Percentiles rank a stretch among this genome's conserved stretches.
phyloP scores from a whole-genome alignment of 2,797 vertebrate species.

The Silurus lanzhouensis region DNA sequence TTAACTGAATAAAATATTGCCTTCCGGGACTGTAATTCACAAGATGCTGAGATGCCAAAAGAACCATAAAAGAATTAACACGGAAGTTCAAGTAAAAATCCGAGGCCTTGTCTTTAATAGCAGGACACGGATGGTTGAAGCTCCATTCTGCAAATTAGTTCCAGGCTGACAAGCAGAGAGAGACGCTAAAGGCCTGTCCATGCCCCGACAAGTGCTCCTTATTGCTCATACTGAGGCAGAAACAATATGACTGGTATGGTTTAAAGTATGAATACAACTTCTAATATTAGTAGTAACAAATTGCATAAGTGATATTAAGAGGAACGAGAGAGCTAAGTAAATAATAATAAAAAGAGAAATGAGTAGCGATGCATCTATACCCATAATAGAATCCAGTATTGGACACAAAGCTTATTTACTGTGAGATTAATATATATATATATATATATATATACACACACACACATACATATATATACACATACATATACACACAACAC shows the following conservation, averaged over 20 bases:
- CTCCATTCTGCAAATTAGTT: slow-evolving; percentile 18
- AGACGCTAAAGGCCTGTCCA: background rate
- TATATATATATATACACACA: no score
- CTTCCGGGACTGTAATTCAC: background rate
- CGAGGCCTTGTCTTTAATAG: slow-evolving; percentile 24
- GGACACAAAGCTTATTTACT: background rate
- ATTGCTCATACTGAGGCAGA: background rate
- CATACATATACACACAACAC: no score
- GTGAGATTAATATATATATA: no score
- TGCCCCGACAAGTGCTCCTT: background rate
- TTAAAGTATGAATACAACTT: background rate
- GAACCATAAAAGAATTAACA: background rate
- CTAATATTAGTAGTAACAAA: background rate
- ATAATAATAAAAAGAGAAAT: background rate
- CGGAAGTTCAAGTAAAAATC: slow-evolving; percentile 14
- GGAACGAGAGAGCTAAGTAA: background rate
- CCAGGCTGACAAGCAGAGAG: slow-evolving; percentile 36
- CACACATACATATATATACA: no score
- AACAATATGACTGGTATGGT: background rate
- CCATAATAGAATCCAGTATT: background rate
- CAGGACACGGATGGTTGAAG: slow-evolving; percentile 27
- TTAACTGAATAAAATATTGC: background rate
- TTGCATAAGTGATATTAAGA: background rate
- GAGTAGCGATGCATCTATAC: background rate
- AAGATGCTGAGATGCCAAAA: background rate